These are phyloP conservation scores for Petaurus breviceps DNA, from an alignment of 2,113 vertebrate genomes.

Conservation along the genomic window DNA sequence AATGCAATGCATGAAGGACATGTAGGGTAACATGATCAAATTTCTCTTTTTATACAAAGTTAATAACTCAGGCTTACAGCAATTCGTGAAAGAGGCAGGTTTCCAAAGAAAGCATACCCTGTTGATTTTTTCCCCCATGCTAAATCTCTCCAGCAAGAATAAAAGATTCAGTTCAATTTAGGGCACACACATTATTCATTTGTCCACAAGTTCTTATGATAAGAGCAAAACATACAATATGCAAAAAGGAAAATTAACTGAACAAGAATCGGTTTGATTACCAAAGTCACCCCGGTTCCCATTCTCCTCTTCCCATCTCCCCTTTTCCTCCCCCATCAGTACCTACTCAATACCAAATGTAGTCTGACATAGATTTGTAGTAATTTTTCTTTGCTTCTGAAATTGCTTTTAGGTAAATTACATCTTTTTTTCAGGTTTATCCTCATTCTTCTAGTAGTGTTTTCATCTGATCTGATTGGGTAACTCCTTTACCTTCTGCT, in stretches of 20 bases:
- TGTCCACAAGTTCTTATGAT: conserved; percentile 49
- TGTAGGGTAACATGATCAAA: conserved; percentile 60
- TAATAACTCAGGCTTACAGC: conserved; percentile 62
- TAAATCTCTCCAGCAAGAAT: conserved; percentile 53
- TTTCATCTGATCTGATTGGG: conserved; percentile 44
- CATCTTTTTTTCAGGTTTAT: conserved; percentile 50
- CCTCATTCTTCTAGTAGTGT: conserved; percentile 54
- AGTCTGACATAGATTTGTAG: conserved; percentile 61
- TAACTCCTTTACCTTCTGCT: conserved; percentile 54
- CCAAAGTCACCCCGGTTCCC: conserved; percentile 30
- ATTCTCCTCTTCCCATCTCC: background rate
- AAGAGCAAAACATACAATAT: conserved; percentile 55
- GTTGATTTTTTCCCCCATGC: background rate
- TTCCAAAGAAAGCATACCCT: conserved; percentile 63
- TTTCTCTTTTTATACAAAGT: conserved; percentile 69
- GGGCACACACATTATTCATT: conserved; percentile 19
- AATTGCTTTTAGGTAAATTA: conserved; percentile 71
- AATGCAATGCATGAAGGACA: conserved; percentile 74
- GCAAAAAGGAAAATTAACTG: conserved; percentile 48
- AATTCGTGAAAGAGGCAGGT: background rate
- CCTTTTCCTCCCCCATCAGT: conserved; percentile 8
- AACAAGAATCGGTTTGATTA: conserved; percentile 62
- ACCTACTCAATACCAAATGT: conserved; percentile 57
- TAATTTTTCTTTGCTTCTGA: conserved; percentile 68
- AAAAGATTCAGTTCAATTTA: conserved; percentile 52